Evolutionary conservation across 2,113 vertebrate genomes (phyloP), one percentile per base, ranked within the genome.

Genomic region (Orientallactaga bullata): DNA sequence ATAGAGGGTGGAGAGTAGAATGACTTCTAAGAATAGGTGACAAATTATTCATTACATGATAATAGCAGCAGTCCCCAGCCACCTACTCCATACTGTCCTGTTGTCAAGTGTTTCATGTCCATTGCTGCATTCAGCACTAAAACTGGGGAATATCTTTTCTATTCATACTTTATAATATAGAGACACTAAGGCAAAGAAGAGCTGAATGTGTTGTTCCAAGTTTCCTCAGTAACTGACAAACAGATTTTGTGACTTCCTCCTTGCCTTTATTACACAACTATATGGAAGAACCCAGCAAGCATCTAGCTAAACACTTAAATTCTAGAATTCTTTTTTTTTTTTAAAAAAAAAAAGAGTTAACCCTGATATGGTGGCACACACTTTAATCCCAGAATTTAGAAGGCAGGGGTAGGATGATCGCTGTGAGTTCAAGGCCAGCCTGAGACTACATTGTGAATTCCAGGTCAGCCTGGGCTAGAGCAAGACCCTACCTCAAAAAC

Each of bases 101-200:
- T 77, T 39, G 47, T 63, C n/a, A 58, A 55, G 32, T 5, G 26
- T 18, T 58, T 71, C 42, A 58, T 11, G 42, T 37, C 35, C 4
- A 21, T 61, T 28, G 26, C 72, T 58, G 69, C 66, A 58, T 71
- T 82, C 58, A 78, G 69, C 39, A 47, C 28, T 61, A 69, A n/a
- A 11, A 51, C 76, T 55, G 30, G 12, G 30, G 16, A 18, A 7
- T 39, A 73, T 15, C 71, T 17, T 20, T 32, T 79, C 76, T n/a
- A 91, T 66, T 28, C 24, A 88, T 18, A 80, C 9, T 71, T 85
- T 58, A 58, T 5, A 71, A 55, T 39, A 80, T 15, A 80, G 42
- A 47, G 10, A 91, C 90, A 93, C n/a, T 32, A 39, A 92, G 69
- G 63, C 51, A 58, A 32, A 88, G 61, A 76, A 81, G 65, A 89